Evolutionary conservation across 2,113 vertebrate species (phyloP), one percentile per base, ranked within the genome.

Genomic region (Noctilio leporinus): DNA sequence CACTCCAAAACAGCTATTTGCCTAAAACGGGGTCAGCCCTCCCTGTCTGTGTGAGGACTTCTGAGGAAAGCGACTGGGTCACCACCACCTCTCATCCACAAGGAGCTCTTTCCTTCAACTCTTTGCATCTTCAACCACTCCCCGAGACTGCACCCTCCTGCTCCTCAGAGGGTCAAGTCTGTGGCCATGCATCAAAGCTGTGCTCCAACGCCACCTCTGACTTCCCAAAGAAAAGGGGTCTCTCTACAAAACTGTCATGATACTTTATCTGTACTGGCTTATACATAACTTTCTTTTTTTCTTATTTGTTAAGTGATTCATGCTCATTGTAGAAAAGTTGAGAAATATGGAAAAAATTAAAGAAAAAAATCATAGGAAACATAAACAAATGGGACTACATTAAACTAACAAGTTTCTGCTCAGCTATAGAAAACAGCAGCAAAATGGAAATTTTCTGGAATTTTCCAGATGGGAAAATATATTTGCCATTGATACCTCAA

Each of bases 331-430:
- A 84, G 83, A 89, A 94, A 93, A 64, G 17, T 91, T 96, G 77
- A 88, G 73, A 89, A 96, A 86, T 75, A 83, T 86, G 45, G 49
- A 93, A 93, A 95, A 96, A 26, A 92, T 92, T 92, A 86, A 87
- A 86, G 49, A 81, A 83, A 89, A 92, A 92, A 69, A 92, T 75
- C 43, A 94, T n/a, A n/a, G n/a, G n/a, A n/a, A n/a, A n/a, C n/a
- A n/a, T n/a, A n/a, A n/a, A n/a, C n/a, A n/a, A n/a, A n/a, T n/a
- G n/a, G n/a, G n/a, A n/a, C n/a, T n/a, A n/a, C n/a, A n/a, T n/a
- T n/a, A n/a, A n/a, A n/a, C n/a, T n/a, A n/a, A n/a, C n/a, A n/a
- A n/a, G n/a, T n/a, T n/a, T n/a, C n/a, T n/a, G n/a, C n/a, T n/a
- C n/a, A n/a, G n/a, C n/a, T n/a, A n/a, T n/a, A n/a, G n/a, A n/a